These are phyloP conservation scores for Deilephila porcellus DNA, from an alignment of 2,888 invertebrate species.

Conservation along the genomic window DNA sequence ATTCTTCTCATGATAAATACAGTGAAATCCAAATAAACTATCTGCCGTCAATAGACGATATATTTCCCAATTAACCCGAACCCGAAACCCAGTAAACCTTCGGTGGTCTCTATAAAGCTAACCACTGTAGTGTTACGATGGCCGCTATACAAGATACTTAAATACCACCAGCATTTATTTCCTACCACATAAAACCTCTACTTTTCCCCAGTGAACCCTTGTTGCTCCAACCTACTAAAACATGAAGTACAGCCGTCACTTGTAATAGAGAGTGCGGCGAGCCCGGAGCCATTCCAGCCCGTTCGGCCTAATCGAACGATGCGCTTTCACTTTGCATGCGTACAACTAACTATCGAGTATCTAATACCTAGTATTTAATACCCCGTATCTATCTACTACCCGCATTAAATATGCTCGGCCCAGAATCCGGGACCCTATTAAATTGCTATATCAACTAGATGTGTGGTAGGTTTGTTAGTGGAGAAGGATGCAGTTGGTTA, in stretches of 20 bases:
- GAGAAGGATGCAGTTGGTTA: too few species aligned
- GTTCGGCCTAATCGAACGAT: not conserved
- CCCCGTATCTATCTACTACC: too few species aligned
- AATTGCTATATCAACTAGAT: not conserved
- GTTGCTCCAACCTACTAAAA: not conserved
- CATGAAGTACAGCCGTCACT: not conserved
- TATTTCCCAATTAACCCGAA: too few species aligned
- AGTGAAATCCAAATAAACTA: too few species aligned
- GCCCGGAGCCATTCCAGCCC: constrained; percentile 7
- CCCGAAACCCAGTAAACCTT: too few species aligned
- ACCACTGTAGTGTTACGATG: too few species aligned
- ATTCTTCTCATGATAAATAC: too few species aligned
- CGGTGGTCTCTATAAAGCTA: too few species aligned
- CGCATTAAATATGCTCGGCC: not conserved
- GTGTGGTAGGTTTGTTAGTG: not conserved
- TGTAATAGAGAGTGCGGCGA: constrained; percentile 16
- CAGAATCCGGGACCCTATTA: not conserved
- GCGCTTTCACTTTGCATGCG: constrained; percentile 20
- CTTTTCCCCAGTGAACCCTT: not conserved
- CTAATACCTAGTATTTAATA: too few species aligned
- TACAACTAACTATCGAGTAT: not conserved
- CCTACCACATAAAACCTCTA: not conserved
- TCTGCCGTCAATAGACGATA: too few species aligned
- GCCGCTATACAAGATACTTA: too few species aligned
- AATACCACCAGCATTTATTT: too few species aligned